Percentiles rank a stretch among this genome's conserved stretches.
These are phyloP conservation scores for Antigone vipio DNA, from an alignment of 2,113 vertebrate species.

Conservation along the genomic window DNA sequence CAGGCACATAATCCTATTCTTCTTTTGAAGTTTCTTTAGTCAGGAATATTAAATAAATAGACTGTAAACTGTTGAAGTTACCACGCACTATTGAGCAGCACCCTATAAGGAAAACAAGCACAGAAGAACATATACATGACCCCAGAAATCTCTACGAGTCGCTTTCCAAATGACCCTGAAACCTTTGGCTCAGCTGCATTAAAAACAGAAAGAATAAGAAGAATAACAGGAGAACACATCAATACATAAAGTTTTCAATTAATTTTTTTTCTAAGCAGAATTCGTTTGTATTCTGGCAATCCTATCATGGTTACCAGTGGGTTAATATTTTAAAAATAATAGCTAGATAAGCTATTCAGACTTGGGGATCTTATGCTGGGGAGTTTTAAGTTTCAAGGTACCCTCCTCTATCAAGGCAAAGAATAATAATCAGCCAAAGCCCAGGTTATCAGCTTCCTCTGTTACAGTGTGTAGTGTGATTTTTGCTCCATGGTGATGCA, in stretches of 20 bases:
- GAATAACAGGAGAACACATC: background rate
- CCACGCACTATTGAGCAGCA: background rate
- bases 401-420: background rate
- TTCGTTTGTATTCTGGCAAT: background rate
- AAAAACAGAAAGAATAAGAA: background rate
- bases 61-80: slow-evolving; percentile 14
- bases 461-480: background rate
- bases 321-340: background rate
- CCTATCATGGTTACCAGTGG: background rate
- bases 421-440: background rate
- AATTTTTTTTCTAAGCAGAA: background rate
- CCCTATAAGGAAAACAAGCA: slow-evolving; percentile 30
- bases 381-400: background rate
- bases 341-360: background rate
- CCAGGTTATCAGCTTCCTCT: background rate
- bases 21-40: slow-evolving; percentile 48
- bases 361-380: background rate
- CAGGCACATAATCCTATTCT: slow-evolving; percentile 12
- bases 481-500: slow-evolving; percentile 1
- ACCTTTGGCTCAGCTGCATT: background rate
- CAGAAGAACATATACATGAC: background rate
- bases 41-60: slow-evolving; percentile 60
- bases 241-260: background rate
- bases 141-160: background rate
- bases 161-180: background rate